phyloP scores from a whole-genome alignment of 2,113 vertebrate genomes.

The human region DNA sequence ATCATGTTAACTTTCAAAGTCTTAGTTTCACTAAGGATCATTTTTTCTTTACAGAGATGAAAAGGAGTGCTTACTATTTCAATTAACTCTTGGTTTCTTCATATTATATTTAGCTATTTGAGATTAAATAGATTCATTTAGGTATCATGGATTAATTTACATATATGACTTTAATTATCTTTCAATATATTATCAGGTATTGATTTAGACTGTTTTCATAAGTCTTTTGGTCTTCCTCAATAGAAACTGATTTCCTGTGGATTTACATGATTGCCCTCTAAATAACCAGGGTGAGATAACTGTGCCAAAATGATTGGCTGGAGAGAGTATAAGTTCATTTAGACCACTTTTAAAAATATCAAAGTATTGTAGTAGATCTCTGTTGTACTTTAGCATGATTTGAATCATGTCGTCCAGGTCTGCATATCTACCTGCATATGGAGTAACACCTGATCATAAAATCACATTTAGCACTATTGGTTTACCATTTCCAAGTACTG shows the following conservation, averaged over 20 bases:
- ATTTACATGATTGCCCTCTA: not conserved
- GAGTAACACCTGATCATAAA: not conserved
- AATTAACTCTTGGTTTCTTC: conserved; percentile 2
- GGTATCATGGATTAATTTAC: conserved; percentile 29
- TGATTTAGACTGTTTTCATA: conserved; percentile 41
- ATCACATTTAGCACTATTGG: not conserved
- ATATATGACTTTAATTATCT: not conserved
- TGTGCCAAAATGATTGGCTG: not conserved
- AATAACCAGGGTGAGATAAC: not conserved
- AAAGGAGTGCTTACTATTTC: not conserved
- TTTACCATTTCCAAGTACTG: not conserved
- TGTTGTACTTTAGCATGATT: not conserved
- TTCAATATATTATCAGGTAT: conserved; percentile 23
- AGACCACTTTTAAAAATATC: not conserved
- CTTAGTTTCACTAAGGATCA: not conserved
- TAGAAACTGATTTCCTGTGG: conserved; percentile 31
- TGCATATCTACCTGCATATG: not conserved
- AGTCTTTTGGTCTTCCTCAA: not conserved
- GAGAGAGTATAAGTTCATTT: not conserved
- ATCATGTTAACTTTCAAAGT: not conserved
- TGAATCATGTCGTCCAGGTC: not conserved
- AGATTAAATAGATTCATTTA: conserved; percentile 25
- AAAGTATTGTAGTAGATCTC: not conserved
- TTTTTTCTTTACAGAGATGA: conserved; percentile 8
- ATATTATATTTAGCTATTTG: not conserved